Conservation (phyloP, 2,113 vertebrate genomes). For the Jaculus jaculus region DNA sequence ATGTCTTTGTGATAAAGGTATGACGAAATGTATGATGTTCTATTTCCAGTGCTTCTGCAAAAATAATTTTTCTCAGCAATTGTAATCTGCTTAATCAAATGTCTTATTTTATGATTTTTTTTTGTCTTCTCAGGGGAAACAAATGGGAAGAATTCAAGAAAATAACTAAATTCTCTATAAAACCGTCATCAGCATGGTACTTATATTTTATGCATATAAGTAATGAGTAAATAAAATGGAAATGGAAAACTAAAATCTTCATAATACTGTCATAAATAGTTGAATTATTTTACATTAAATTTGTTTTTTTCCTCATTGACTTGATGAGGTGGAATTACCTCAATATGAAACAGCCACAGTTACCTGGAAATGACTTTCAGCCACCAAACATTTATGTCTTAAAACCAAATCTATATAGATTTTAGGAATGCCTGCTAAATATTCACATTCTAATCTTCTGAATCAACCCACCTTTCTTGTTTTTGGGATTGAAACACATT, state of each 20-base stretch:
- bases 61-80: not conserved
- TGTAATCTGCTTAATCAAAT: conserved; percentile 43
- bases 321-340: not conserved
- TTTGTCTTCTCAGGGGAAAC: conserved; percentile 50
- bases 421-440: not conserved
- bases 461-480: not conserved
- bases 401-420: not conserved
- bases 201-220: not conserved
- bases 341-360: not conserved
- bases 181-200: conserved; percentile 38
- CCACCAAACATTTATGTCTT: not conserved
- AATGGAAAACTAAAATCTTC: not conserved
- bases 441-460: not conserved
- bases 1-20: conserved; percentile 11
- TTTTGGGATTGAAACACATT: not conserved
- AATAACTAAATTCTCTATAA: conserved; percentile 48
- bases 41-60: conserved; percentile 43
- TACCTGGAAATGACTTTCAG: not conserved
- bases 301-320: not conserved
- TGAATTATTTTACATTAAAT: not conserved
- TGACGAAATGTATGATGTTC: not conserved
- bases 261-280: not conserved
- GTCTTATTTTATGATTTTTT: conserved; percentile 68
- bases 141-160: conserved; percentile 21
- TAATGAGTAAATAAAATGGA: conserved; percentile 27